Percentiles rank a stretch among this genome's conserved stretches.
phyloP scores from a whole-genome alignment of 2,888 invertebrate species.

The Agapostemon virescens region DNA sequence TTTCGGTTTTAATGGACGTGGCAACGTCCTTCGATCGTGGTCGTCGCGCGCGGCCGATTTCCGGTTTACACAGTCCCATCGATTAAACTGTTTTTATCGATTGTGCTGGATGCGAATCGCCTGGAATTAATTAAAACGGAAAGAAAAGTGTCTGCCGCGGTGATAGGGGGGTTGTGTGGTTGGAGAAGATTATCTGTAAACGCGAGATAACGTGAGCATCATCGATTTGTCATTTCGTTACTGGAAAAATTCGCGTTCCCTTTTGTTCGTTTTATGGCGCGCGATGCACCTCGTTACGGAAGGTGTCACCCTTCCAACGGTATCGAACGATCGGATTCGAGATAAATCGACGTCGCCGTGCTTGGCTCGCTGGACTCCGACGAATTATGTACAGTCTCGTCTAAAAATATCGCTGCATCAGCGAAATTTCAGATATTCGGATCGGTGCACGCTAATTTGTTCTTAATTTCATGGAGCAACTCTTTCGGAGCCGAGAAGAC shows the following conservation, averaged over 20 bases:
- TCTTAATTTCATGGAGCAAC: background rate
- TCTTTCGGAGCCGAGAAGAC: background rate
- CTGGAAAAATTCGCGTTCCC: background rate
- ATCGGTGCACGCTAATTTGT: background rate
- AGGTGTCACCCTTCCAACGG: background rate
- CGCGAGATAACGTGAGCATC: background rate
- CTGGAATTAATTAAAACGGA: background rate
- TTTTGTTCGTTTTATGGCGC: background rate
- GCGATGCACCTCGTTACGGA: background rate
- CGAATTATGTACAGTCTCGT: background rate
- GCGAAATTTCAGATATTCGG: background rate
- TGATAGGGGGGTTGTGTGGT: too few species aligned
- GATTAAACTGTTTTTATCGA: background rate
- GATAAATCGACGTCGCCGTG: background rate
- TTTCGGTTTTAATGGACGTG: background rate
- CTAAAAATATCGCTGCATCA: background rate
- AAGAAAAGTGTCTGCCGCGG: background rate
- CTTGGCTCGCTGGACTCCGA: background rate
- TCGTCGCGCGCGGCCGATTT: background rate
- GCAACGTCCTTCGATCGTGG: background rate
- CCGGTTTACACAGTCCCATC: background rate
- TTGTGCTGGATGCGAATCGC: background rate
- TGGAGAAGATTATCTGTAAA: too few species aligned
- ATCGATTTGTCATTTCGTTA: background rate
- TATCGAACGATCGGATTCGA: slow-evolving; percentile 6